phyloP scores from a whole-genome alignment of 2,113 vertebrate genomes.

The Jaculus jaculus region DNA sequence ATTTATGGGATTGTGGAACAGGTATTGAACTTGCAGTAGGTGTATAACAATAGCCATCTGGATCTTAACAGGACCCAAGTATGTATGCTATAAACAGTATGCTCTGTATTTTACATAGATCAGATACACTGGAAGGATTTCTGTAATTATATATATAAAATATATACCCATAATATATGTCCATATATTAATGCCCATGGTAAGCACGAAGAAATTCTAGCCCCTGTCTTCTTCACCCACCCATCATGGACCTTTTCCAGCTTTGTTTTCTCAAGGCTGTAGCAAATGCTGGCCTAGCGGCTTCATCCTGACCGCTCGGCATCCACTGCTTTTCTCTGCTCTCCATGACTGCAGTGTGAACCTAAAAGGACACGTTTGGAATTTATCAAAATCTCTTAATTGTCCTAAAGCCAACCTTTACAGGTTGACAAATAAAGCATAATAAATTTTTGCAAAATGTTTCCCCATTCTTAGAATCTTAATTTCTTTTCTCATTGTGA shows the following conservation, averaged over 20 bases:
- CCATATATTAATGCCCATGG: neutral
- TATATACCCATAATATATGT: too few relatives aligned
- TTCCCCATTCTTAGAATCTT: neutral
- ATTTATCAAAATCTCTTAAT: too few relatives aligned
- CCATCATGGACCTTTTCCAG: neutral
- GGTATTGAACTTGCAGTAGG: neutral
- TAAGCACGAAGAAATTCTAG: neutral
- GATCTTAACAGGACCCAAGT: neutral
- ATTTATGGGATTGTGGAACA: conserved; percentile 4
- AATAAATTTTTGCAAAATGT: conserved; percentile 7
- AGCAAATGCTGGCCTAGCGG: neutral
- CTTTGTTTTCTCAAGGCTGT: conserved; percentile 29
- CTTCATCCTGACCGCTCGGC: neutral
- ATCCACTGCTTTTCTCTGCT: neutral
- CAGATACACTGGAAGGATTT: neutral
- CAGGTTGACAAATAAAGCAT: neutral
- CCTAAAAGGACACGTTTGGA: neutral
- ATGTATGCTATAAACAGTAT: neutral
- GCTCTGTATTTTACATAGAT: neutral
- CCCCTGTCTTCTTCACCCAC: neutral
- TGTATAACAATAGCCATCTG: neutral
- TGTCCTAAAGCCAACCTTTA: too few relatives aligned
- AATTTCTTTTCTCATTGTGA: neutral
- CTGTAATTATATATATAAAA: neutral
- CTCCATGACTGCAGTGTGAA: neutral